Conservation (phyloP, 2,797 vertebrate species). For the Choloepus didactylus region DNA sequence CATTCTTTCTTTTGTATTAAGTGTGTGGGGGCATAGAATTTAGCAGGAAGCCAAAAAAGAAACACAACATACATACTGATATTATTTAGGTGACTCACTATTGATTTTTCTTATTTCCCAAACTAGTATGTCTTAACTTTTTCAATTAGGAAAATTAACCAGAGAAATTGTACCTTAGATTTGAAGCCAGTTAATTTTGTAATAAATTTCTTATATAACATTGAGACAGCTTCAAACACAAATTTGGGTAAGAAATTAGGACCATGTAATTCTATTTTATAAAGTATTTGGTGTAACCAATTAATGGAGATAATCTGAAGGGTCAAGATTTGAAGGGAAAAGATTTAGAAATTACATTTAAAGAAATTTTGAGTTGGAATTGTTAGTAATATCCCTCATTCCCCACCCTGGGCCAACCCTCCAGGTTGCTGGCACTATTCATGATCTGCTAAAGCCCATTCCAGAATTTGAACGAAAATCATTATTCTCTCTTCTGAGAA, state of each 20-base stretch:
- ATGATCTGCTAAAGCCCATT: background rate
- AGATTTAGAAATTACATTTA: conserved; percentile 43
- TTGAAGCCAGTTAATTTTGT: conserved; percentile 46
- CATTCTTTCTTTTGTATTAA: conserved; percentile 54
- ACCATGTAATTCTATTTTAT: conserved; percentile 57
- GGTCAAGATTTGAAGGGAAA: conserved; percentile 8
- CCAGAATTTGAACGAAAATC: background rate
- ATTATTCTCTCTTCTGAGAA: conserved; percentile 1
- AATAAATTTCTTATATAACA: conserved; percentile 49
- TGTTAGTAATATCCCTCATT: background rate
- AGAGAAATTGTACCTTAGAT: conserved; percentile 35
- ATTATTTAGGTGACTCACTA: background rate
- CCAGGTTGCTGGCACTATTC: background rate
- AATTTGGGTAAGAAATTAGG: conserved; percentile 51
- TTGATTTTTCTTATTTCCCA: conserved; percentile 12
- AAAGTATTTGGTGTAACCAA: background rate
- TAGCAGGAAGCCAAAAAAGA: background rate
- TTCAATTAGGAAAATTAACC: conserved; percentile 51
- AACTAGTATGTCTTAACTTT: background rate
- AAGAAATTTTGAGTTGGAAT: conserved; percentile 26
- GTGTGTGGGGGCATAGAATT: conserved; percentile 41
- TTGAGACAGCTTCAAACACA: conserved; percentile 45
- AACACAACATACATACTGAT: background rate
- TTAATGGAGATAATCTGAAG: conserved; percentile 46
- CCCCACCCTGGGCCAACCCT: background rate